phyloP scores from a whole-genome alignment of 1,140 invertebrate genomes.

The Aphelinus certus region DNA sequence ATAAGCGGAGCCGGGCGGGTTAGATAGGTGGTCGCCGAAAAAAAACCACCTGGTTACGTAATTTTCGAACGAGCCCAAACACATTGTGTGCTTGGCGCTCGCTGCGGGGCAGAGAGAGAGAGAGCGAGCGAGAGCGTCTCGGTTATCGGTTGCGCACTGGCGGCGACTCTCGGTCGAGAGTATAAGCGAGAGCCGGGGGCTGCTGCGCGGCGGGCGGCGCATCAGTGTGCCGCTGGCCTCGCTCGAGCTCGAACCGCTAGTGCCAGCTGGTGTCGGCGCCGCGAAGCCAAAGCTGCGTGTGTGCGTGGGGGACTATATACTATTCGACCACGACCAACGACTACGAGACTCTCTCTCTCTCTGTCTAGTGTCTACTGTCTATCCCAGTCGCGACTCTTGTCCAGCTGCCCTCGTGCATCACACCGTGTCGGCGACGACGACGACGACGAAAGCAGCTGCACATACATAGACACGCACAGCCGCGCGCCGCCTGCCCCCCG shows the following conservation, averaged over 20 bases:
- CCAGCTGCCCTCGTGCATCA: no score
- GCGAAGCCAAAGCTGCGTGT: background rate
- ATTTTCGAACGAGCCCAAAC: no score
- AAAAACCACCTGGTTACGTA: no score
- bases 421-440: no score
- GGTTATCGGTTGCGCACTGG: background rate
- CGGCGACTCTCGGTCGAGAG: background rate
- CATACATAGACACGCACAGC: background rate
- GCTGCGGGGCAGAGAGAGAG: background rate
- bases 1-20: no score
- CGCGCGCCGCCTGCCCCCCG: background rate
- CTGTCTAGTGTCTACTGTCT: background rate
- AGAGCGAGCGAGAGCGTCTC: background rate
- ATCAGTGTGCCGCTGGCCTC: conserved; percentile 20
- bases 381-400: no score
- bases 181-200: background rate
- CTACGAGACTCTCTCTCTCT: background rate
- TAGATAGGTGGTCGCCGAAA: no score
- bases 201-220: background rate
- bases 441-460: background rate
- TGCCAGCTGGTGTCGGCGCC: no score
- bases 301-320: background rate
- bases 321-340: no score
- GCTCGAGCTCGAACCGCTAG: background rate
- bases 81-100: no score